Base-by-base conservation (phyloP, 2,113 vertebrate genomes). In the Marcusenius ussheri region DNA sequence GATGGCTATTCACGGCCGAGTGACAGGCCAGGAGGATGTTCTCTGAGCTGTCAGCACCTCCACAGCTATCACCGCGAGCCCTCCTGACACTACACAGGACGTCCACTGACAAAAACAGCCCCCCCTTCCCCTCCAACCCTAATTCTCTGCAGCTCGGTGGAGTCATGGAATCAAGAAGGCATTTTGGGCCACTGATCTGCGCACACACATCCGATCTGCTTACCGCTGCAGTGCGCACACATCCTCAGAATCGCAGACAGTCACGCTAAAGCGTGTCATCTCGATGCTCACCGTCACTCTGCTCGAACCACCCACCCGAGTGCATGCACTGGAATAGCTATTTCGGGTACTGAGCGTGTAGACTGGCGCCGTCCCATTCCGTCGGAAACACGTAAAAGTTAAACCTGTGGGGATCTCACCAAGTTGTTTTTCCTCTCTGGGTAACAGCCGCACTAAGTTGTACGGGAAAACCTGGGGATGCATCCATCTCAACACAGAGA, bases 161-260 rank as follows among this genome's bases (percentile, higher is more conserved):
- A 66, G 89, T 91, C 84, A 35, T 58, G 87, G 9, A 56, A 84
- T 7, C 95, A 95, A 87, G 70, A 21, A 51, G 15, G 46, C n/a
- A 17, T 5, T 47, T 11, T 5, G 46, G 15, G 49, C 47, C 88
- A n/a, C 92, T 80, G 13, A 19, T 80, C 74, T 42, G 96, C 95
- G 95, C 96, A 89, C 86, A 87, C 91, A 93, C 95, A 94, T 95
- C 47, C 74, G 27, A 83, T 83, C 70, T 53, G 47, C 66, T 88
- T 88, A 66, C 53, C 91, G 92, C 95, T 95, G 96, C 95, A 95
- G 6, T 24, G 42, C 19, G 17, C 91, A 91, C 92, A 93, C 94
- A 89, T 87, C 88, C 5, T 50, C 94, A 95, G 95, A 96, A 95
- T 94, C 95, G 88, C 87, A 92, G 95, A 94, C 94, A 96, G 94